phyloP scores from a whole-genome alignment of 2,888 invertebrate species.

The Cartodere bifasciata region DNA sequence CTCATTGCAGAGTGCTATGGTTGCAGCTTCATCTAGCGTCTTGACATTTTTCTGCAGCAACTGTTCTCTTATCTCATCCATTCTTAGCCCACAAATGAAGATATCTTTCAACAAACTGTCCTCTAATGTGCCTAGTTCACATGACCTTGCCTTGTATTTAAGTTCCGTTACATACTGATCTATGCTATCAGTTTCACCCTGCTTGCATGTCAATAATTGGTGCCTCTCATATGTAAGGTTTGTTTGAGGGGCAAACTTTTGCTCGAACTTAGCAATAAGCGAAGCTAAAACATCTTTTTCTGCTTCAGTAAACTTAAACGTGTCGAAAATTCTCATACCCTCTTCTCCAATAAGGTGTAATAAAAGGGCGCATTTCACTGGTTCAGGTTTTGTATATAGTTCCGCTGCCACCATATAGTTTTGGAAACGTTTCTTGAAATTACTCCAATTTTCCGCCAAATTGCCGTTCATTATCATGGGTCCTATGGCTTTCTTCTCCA shows the following conservation, averaged over 20 bases:
- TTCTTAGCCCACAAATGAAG: slow-evolving; percentile 11
- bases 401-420: slow-evolving; percentile 12
- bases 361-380: slow-evolving; percentile 11
- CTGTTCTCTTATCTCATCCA: slow-evolving; percentile 10
- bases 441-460: too few relatives aligned
- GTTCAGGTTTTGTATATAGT: slow-evolving; percentile 7
- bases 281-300: slow-evolving; percentile 7
- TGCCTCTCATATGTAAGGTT: slow-evolving; percentile 13
- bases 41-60: slow-evolving; percentile 8
- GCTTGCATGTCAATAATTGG: slow-evolving; percentile 10
- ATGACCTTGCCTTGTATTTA: slow-evolving; percentile 11
- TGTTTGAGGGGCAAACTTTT: slow-evolving; percentile 12
- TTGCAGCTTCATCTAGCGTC: slow-evolving; percentile 7
- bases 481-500: too few relatives aligned
- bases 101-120: slow-evolving; percentile 12
- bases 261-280: slow-evolving; percentile 11
- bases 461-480: too few relatives aligned
- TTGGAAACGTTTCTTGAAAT: slow-evolving; percentile 11
- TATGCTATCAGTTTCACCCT: slow-evolving; percentile 11
- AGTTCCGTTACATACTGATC: slow-evolving; percentile 12
- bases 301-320: slow-evolving; percentile 8
- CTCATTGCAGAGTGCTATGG: slow-evolving; percentile 1
- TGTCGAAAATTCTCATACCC: slow-evolving; percentile 11
- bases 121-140: slow-evolving; percentile 11
- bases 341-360: slow-evolving; percentile 8